Percentiles rank a stretch among this genome's conserved stretches.
phyloP scores from a whole-genome alignment of 2,797 vertebrate genomes.

The Champsocephalus gunnari region DNA sequence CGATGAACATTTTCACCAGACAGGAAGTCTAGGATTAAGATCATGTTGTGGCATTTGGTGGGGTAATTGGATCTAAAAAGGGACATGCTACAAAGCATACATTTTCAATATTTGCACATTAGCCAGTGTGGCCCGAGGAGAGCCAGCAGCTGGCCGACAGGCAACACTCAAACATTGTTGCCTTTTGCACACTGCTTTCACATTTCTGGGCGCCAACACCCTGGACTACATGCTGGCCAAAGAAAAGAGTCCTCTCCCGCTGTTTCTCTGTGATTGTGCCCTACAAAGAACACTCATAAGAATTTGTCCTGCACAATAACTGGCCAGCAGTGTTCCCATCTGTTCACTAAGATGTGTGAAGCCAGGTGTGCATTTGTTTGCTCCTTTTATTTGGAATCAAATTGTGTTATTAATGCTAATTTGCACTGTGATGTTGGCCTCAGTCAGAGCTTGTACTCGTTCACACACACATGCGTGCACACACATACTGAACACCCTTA shows the following conservation, averaged over 20 bases:
- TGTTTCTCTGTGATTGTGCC: conserved; percentile 44
- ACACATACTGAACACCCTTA: background rate
- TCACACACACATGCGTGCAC: background rate
- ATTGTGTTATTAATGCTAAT: conserved; percentile 70
- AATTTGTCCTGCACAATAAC: conserved; percentile 35
- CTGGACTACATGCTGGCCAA: conserved; percentile 31
- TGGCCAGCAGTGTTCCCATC: conserved; percentile 61
- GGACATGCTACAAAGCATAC: conserved; percentile 10
- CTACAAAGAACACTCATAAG: conserved; percentile 52
- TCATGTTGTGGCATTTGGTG: conserved; percentile 37
- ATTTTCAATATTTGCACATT: conserved; percentile 22
- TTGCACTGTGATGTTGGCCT: conserved; percentile 52
- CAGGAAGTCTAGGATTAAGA: conserved; percentile 12
- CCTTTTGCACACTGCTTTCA: conserved; percentile 6
- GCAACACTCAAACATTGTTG: conserved; percentile 26
- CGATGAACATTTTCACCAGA: conserved; percentile 1
- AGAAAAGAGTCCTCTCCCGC: conserved; percentile 32
- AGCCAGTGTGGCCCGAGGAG: conserved; percentile 29
- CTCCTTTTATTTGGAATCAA: conserved; percentile 66
- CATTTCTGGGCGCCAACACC: conserved; percentile 44
- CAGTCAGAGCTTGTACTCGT: conserved; percentile 35
- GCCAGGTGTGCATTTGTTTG: conserved; percentile 74
- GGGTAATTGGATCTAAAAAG: conserved; percentile 21
- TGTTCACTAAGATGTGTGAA: conserved; percentile 57
- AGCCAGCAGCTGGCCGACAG: conserved; percentile 48